Conservation (phyloP, 2,888 invertebrate species). For the Gymnocheta viridis region DNA sequence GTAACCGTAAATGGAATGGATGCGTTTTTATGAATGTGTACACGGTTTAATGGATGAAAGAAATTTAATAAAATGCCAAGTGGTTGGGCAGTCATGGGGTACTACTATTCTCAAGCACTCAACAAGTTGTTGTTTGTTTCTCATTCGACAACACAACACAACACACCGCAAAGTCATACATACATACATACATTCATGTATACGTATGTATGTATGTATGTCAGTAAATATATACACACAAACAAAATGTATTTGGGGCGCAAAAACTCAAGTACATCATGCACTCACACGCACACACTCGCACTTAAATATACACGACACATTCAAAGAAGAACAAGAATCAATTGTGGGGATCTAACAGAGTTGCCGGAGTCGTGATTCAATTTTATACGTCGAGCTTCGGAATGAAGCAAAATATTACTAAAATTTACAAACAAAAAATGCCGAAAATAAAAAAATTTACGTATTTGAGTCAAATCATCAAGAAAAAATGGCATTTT, state of each 20-base stretch:
- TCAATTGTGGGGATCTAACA: constrained; percentile 23
- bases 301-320: neutral
- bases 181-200: neutral
- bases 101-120: constrained; percentile 41
- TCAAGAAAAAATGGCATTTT: no score
- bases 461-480: no score
- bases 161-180: constrained; percentile 1
- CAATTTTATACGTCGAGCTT: no score
- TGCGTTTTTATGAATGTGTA: constrained; percentile 60
- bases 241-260: constrained; percentile 49
- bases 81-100: constrained; percentile 53
- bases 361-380: no score
- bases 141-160: constrained; percentile 6
- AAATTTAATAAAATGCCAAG: constrained; percentile 64
- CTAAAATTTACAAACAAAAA: no score
- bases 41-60: constrained; percentile 67
- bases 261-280: constrained; percentile 49
- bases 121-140: constrained; percentile 54
- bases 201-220: neutral
- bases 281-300: neutral
- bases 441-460: no score
- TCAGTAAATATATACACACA: neutral
- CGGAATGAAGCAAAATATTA: no score
- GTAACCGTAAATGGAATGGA: constrained; percentile 60
- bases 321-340: constrained; percentile 31